Evolutionary conservation across 2,113 vertebrate genomes (phyloP).

Genomic region (Alethe diademata): DNA sequence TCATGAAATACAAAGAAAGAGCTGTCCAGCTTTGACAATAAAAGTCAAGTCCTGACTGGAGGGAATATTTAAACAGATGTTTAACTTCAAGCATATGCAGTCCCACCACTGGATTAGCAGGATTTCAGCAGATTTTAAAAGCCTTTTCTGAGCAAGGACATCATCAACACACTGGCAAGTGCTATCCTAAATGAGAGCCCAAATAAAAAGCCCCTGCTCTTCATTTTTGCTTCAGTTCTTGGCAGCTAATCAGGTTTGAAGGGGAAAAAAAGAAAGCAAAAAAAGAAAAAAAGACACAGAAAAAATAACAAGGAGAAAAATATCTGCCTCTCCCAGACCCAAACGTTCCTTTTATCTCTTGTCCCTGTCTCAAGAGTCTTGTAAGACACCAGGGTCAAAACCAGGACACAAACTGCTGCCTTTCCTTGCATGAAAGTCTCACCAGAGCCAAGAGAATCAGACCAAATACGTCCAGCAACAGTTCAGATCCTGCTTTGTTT

Average conservation of each 20-base stretch:
- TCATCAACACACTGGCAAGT: not conserved
- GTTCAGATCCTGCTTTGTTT: not conserved
- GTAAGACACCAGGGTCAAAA: not conserved
- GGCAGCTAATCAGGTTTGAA: not conserved
- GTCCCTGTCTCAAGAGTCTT: not conserved
- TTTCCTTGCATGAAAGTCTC: not conserved
- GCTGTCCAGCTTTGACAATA: not conserved
- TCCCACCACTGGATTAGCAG: not conserved
- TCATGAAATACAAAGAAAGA: not conserved
- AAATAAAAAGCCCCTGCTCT: not conserved
- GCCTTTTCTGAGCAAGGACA: not conserved
- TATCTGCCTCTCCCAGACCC: not conserved
- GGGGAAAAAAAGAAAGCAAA: not conserved
- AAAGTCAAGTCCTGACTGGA: not conserved
- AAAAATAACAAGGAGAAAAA: not conserved
- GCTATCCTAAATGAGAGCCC: not conserved
- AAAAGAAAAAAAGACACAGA: not conserved
- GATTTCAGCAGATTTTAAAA: not conserved
- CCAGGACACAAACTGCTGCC: not conserved
- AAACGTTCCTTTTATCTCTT: slow-evolving; percentile 6
- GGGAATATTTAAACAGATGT: not conserved
- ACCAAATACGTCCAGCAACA: not conserved
- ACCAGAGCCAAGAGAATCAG: not conserved
- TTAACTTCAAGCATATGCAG: not conserved
- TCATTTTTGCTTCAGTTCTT: not conserved